Evolutionary conservation across 2,113 vertebrate species (phyloP).

Genomic region (Salminus brasiliensis): DNA sequence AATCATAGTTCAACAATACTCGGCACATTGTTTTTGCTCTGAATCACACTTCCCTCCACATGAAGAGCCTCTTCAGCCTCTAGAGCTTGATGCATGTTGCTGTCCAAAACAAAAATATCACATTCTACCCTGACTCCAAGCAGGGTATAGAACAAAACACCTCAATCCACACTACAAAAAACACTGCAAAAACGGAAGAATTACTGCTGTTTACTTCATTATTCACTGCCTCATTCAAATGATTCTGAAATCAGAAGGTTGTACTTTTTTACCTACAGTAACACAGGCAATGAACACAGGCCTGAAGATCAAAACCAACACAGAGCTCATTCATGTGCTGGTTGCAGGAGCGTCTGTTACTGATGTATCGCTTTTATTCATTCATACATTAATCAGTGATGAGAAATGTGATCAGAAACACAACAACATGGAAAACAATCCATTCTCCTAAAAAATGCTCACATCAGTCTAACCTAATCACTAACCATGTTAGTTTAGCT

Average conservation of each 20-base stretch:
- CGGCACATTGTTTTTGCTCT: not conserved
- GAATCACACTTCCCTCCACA: slow-evolving; percentile 3
- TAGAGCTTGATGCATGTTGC: not conserved
- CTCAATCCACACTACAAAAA: not conserved
- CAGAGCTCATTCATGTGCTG: not conserved
- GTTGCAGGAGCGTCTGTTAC: not conserved
- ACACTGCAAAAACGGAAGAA: too few relatives aligned
- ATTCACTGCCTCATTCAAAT: not conserved
- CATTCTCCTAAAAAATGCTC: not conserved
- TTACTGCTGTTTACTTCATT: too few relatives aligned
- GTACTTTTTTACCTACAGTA: not conserved
- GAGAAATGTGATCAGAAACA: not conserved
- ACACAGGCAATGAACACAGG: not conserved
- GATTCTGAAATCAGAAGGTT: not conserved
- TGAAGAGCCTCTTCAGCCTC: not conserved
- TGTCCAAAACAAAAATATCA: slow-evolving; percentile 3
- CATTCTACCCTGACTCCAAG: not conserved
- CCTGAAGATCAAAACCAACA: not conserved
- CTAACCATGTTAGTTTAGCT: not conserved
- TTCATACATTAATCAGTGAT: not conserved
- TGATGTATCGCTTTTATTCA: slow-evolving; percentile 5
- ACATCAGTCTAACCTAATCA: not conserved
- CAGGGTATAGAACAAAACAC: not conserved
- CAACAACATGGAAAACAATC: too few relatives aligned
- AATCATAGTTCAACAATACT: slow-evolving; percentile 21